Percentiles rank a stretch among this genome's conserved stretches.
Conservation (phyloP, 2,888 invertebrate species). For the Pammene fasciana region DNA sequence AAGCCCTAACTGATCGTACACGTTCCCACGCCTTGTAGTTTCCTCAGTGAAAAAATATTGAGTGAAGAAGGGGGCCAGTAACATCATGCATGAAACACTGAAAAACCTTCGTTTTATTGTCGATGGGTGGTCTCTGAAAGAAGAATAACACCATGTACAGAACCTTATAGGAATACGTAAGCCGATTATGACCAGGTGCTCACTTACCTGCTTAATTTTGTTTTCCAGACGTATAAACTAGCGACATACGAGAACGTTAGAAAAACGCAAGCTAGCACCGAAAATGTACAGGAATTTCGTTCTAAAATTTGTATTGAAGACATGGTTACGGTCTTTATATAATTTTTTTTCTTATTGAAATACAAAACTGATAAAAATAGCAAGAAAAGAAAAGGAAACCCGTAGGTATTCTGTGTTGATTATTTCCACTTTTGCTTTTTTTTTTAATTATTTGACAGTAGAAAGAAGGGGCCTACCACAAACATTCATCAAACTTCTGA, state of each 20-base stretch:
- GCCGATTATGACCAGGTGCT: conserved; percentile 4
- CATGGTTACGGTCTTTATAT: conserved; percentile 16
- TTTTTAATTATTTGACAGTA: conserved; percentile 37
- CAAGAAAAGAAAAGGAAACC: conserved; percentile 29
- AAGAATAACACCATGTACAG: conserved; percentile 46
- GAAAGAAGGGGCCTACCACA: neutral
- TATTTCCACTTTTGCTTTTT: conserved; percentile 25
- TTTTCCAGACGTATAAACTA: conserved; percentile 94
- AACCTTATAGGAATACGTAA: neutral
- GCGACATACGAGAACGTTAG: conserved; percentile 92
- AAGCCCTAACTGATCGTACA: conserved; percentile 90
- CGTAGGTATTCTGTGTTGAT: conserved; percentile 24
- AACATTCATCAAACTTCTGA: no score
- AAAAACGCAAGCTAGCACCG: conserved; percentile 88
- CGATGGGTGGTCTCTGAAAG: conserved; percentile 92
- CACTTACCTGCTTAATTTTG: conserved; percentile 87
- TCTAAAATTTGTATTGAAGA: conserved; percentile 54
- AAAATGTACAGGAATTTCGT: conserved; percentile 78
- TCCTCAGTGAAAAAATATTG: conserved; percentile 87
- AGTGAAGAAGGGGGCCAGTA: conserved; percentile 90
- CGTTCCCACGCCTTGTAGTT: conserved; percentile 83
- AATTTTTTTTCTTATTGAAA: conserved; percentile 14
- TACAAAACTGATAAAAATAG: conserved; percentile 35
- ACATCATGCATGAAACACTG: conserved; percentile 91
- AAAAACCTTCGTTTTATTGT: conserved; percentile 94